A percentile compares a stretch with the other conserved stretches of the same genome.
These are phyloP conservation scores for Intellagama lesueurii DNA, from an alignment of 2,797 vertebrate species.

Conservation along the genomic window DNA sequence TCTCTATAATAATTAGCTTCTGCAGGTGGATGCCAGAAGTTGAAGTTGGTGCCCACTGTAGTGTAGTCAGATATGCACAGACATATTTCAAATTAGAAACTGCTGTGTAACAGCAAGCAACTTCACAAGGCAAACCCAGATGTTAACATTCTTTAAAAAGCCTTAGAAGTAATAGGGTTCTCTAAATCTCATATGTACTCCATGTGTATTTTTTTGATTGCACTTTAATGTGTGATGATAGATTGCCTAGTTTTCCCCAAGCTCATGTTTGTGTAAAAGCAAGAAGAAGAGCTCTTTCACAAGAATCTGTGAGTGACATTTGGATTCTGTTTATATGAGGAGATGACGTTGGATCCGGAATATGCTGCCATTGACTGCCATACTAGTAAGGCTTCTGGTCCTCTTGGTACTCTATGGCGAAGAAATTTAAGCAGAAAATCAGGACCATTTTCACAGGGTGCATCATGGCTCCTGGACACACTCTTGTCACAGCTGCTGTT, in stretches of 20 bases:
- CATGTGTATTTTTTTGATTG: neutral
- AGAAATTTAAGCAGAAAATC: neutral
- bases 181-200: neutral
- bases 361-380: neutral
- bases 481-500: neutral
- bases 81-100: slow-evolving; percentile 7
- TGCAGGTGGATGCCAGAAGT: neutral
- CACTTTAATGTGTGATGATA: neutral
- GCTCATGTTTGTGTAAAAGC: neutral
- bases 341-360: neutral
- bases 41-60: neutral
- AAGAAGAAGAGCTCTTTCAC: neutral
- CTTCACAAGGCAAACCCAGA: neutral
- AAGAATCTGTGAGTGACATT: neutral
- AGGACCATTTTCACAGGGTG: neutral
- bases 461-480: no score
- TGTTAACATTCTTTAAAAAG: neutral
- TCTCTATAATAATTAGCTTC: neutral
- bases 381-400: neutral
- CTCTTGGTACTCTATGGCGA: neutral
- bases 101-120: neutral
- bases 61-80: neutral
- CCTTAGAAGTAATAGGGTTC: neutral
- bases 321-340: neutral
- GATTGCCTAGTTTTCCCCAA: neutral